phyloP scores from a whole-genome alignment of 2,113 vertebrate genomes.

The Nasalis larvatus region DNA sequence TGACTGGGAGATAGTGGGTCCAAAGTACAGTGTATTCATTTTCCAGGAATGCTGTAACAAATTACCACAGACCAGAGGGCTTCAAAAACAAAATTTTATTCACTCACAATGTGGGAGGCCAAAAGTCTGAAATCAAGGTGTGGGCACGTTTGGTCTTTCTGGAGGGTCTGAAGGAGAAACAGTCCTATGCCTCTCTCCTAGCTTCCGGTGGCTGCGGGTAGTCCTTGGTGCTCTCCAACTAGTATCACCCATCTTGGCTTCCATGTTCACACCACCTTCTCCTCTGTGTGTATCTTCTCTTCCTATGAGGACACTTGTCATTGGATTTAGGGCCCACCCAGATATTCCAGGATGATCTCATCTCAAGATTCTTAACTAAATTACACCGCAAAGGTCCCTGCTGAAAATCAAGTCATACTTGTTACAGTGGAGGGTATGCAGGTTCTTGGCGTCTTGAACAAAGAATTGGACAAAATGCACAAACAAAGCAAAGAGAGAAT shows the following conservation, averaged over 20 bases:
- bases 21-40: background rate
- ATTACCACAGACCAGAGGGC: background rate
- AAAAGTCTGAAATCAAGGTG: background rate
- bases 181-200: background rate
- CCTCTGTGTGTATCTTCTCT: background rate
- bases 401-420: background rate
- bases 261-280: background rate
- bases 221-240: background rate
- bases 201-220: background rate
- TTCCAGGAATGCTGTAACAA: background rate
- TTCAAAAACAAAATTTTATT: background rate
- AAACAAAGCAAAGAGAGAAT: too few relatives aligned
- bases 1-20: background rate
- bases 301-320: background rate
- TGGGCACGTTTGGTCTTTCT: too few relatives aligned
- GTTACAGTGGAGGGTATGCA: too few relatives aligned
- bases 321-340: background rate
- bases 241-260: background rate
- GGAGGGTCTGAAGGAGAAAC: background rate
- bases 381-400: background rate
- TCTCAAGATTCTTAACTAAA: background rate
- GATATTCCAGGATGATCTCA: background rate
- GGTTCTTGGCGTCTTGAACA: too few relatives aligned
- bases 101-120: background rate
- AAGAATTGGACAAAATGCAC: too few relatives aligned